Evolutionary conservation across 2,888 invertebrate genomes (phyloP), one percentile per base, ranked within the genome.

Genomic region (Dorcus parallelipipedus): DNA sequence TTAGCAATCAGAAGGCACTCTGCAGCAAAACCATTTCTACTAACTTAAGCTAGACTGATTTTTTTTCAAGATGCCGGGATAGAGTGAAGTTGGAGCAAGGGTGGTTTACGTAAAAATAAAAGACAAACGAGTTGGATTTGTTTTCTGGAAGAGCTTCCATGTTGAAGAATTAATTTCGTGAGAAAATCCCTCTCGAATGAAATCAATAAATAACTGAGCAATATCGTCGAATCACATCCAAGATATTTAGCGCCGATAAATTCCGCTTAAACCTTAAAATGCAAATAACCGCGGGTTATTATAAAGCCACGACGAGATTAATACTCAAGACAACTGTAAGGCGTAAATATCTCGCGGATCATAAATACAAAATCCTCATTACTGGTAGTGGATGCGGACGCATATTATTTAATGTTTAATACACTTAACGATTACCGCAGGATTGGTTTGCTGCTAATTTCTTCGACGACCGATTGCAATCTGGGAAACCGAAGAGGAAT

Each of bases 291-390:
- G 40, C 41, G 53, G 60, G 62, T 58, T 50, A 60, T 62, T 52
- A 52, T 50, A 63, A 63, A 60, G 56, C 20, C 60, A 52, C 49
- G 58, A 49, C 43, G 54, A 65, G 65, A 64, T 63, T 63, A 65
- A 65, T 62, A 65, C 61, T 50, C 45, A 23, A 45, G 45, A 9
- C 9, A 23, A 10, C 17, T 17, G 45, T n/a, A 17, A 45, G 20
- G 20, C 45, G 45, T 23, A 17, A 45, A 45, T 45, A 45, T 9
- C 45, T 45, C 23, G 45, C 17, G 20, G 45, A 45, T 45, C 45
- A 23, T 45, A 45, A 45, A 45, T 45, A 45, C 45, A 9, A 45
- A 45, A 45, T 45, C 17, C 45, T 45, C 45, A 45, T 45, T 45
- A 45, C 45, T 3, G 23, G 45, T 20, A 20, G 20, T 45, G 20